These are phyloP conservation scores for Chymomyza costata DNA, from an alignment of 1,140 invertebrate species.

Conservation along the genomic window DNA sequence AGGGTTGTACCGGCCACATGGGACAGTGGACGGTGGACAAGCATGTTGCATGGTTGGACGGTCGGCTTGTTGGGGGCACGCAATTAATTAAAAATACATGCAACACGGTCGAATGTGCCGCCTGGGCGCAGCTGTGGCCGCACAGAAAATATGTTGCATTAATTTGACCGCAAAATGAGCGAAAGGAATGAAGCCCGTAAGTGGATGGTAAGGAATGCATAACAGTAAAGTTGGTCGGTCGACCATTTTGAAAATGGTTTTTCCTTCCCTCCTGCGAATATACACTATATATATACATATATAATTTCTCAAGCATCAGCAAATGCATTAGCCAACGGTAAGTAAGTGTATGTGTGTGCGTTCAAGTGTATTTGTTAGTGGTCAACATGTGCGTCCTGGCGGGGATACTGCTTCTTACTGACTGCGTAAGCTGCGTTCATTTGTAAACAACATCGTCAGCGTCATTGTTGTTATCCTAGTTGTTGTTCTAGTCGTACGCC, in stretches of 20 bases:
- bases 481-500: too few relatives aligned
- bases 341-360: slow-evolving; percentile 7
- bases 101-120: slow-evolving; percentile 37
- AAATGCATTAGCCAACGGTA: slow-evolving; percentile 51
- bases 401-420: slow-evolving; percentile 22
- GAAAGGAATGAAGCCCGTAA: slow-evolving; percentile 27
- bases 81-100: slow-evolving; percentile 73
- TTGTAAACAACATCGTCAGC: slow-evolving; percentile 49
- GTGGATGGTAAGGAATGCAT: slow-evolving; percentile 16
- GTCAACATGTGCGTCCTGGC: slow-evolving; percentile 33
- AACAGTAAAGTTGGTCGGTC: slow-evolving; percentile 2
- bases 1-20: slow-evolving; percentile 11
- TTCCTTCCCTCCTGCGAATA: too few relatives aligned
- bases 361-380: slow-evolving; percentile 13
- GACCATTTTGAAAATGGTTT: too few relatives aligned
- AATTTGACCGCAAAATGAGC: slow-evolving; percentile 57
- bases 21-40: slow-evolving; percentile 21
- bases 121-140: neutral
- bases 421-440: slow-evolving; percentile 36
- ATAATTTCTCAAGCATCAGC: slow-evolving; percentile 36
- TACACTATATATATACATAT: too few relatives aligned
- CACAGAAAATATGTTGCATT: slow-evolving; percentile 39
- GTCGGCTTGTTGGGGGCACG: slow-evolving; percentile 28
- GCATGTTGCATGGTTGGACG: slow-evolving; percentile 6
- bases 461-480: too few relatives aligned